Evolutionary conservation across 1,140 invertebrate species (phyloP).

Genomic region (Stenopsyche tienmushanensis): DNA sequence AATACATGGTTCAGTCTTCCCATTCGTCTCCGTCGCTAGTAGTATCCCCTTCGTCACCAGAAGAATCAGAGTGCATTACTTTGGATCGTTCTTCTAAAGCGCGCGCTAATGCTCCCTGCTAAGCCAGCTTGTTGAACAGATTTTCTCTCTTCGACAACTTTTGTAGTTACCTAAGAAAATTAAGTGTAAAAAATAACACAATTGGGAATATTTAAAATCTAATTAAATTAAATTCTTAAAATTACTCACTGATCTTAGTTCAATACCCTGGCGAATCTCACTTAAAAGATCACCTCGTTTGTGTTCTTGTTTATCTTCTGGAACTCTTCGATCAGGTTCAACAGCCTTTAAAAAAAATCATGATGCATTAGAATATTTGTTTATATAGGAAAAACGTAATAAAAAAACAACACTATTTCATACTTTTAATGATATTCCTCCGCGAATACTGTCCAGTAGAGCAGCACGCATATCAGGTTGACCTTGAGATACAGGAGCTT

Average conservation of each 20-base stretch:
- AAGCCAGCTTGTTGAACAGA: constrained; percentile 60
- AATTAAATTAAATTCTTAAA: neutral
- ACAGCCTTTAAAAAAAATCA: too few species aligned
- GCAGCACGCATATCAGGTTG: constrained; percentile 60
- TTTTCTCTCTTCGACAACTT: constrained; percentile 34
- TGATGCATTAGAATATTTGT: too few species aligned
- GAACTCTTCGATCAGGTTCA: constrained; percentile 52
- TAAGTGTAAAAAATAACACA: neutral
- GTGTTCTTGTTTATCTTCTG: constrained; percentile 45
- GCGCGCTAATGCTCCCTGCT: constrained; percentile 73
- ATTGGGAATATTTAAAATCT: too few species aligned
- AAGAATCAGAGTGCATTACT: constrained; percentile 67
- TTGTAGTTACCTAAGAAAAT: constrained; percentile 37
- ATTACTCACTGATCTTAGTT: constrained; percentile 67
- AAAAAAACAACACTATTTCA: too few species aligned
- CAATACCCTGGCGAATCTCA: constrained; percentile 77
- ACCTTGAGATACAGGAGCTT: constrained; percentile 41
- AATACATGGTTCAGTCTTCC: constrained; percentile 63
- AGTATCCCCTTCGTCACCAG: constrained; percentile 60
- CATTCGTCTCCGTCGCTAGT: constrained; percentile 69
- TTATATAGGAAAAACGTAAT: too few species aligned
- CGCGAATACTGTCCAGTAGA: constrained; percentile 77
- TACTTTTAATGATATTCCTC: constrained; percentile 64
- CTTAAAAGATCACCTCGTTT: constrained; percentile 70
- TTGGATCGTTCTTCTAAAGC: constrained; percentile 72